Conservation (phyloP, 2,888 invertebrate genomes). For the Phorcus lineatus region DNA sequence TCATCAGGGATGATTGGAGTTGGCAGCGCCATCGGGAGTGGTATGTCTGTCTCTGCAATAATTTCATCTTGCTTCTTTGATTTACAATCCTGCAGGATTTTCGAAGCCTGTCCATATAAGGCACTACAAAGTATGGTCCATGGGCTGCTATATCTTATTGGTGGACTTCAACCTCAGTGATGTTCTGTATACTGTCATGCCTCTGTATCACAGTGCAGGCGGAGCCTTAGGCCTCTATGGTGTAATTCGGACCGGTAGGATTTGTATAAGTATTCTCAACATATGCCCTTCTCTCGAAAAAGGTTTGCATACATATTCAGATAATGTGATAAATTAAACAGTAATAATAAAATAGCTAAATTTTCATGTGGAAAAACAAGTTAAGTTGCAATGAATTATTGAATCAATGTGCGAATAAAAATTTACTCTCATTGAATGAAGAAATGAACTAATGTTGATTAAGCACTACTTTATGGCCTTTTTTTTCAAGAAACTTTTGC, state of each 20-base stretch:
- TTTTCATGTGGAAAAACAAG: too few species aligned
- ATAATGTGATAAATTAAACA: too few species aligned
- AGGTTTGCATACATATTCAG: too few species aligned
- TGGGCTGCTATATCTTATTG: not conserved
- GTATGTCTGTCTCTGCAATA: not conserved
- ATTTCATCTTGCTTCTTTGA: not conserved
- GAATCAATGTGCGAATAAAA: too few species aligned
- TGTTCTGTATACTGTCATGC: slow-evolving; percentile 91
- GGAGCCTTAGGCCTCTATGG: slow-evolving; percentile 87
- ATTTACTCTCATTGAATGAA: too few species aligned
- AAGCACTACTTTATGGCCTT: too few species aligned
- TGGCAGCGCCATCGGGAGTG: slow-evolving; percentile 76
- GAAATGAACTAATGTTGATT: too few species aligned
- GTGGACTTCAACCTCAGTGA: slow-evolving; percentile 78
- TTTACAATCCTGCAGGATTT: slow-evolving; percentile 53
- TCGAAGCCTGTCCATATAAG: slow-evolving; percentile 27
- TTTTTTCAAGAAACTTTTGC: too few species aligned
- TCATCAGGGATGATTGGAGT: slow-evolving; percentile 91
- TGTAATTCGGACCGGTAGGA: slow-evolving; percentile 31
- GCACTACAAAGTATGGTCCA: not conserved
- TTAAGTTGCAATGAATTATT: too few species aligned
- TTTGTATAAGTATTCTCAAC: not conserved
- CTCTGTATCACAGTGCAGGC: slow-evolving; percentile 95
- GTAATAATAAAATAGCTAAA: too few species aligned
- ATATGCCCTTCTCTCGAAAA: too few species aligned